Evolutionary conservation across 2,888 invertebrate genomes (phyloP).

Genomic region (Chloromyia formosa): DNA sequence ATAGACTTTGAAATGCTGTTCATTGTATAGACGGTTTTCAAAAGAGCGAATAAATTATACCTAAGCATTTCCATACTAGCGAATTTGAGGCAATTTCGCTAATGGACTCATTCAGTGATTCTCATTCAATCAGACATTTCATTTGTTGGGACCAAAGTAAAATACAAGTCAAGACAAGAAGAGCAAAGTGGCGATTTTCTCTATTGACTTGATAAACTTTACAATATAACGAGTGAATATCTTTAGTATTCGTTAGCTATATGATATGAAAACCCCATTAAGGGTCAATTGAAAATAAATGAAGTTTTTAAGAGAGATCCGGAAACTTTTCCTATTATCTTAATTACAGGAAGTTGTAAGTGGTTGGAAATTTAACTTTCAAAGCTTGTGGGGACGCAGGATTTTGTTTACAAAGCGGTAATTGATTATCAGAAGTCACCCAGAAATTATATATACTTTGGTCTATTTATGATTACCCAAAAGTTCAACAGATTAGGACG

Average conservation of each 20-base stretch:
- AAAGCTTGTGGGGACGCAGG: not conserved
- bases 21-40: too few relatives aligned
- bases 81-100: conserved; percentile 6
- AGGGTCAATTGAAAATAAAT: conserved; percentile 13
- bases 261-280: conserved; percentile 10
- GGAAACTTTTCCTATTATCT: conserved; percentile 34
- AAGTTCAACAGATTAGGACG: too few relatives aligned
- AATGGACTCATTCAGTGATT: not conserved
- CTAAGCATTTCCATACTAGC: not conserved
- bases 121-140: conserved; percentile 2
- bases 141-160: not conserved
- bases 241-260: not conserved
- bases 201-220: conserved; percentile 16
- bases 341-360: conserved; percentile 20
- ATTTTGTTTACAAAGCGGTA: conserved; percentile 5
- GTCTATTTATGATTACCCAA: too few relatives aligned
- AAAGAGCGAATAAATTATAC: not conserved
- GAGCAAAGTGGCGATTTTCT: not conserved
- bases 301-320: conserved; percentile 5
- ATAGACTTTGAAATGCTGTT: not conserved
- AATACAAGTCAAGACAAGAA: not conserved
- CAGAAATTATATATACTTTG: too few relatives aligned
- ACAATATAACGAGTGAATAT: not conserved
- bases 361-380: conserved; percentile 8
- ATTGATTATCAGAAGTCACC: too few relatives aligned